Evolutionary conservation across 2,888 invertebrate species (phyloP), one percentile per base, ranked within the genome.

Genomic region (Ceramica pisi): DNA sequence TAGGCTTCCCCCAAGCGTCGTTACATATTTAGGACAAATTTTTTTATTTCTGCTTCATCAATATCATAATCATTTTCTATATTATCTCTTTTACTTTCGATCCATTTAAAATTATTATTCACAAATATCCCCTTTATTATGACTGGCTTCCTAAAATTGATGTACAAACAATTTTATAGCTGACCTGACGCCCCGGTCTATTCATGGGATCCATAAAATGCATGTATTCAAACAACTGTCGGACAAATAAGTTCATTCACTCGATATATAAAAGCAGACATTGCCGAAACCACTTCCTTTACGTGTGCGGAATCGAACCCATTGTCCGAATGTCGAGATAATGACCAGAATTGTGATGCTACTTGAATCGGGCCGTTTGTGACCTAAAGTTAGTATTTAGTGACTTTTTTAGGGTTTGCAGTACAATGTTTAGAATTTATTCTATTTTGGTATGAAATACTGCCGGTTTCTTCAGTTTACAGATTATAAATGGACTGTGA

Each of bases 201-300:
- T 74, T 67, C 51, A 85, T 55, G 69, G 64, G 23, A 2, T 21
- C 57, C 53, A 68, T 71, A 63, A 80, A 68, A 62, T 62, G 60
- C 67, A 74, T 56, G 53, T 59, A 74, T 68, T 78, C 63, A 57
- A 70, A 70, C 69, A 46, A 81, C 71, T 81, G 75, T 67, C 26
- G 38, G 31, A 48, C 67, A 64, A 77, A 81, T 81, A 85, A 87
- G 84, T 86, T 82, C 84, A 82, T 81, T 84, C 86, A 80, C 82
- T 78, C 55, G 55, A 26, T 65, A 14, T 66, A 51, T 62, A 62
- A 69, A 75, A 67, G 51, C 73, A 82, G 71, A 75, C 82, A 59
- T 73, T 80, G 82, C 83, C 77, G 67, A 86, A 85, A 71, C 67
- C 63, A 87, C 88, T 89, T 89, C 89, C 89, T 87, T 46, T 88